Conservation (phyloP, 2,888 invertebrate genomes). For the Tetragonula carbonaria region DNA sequence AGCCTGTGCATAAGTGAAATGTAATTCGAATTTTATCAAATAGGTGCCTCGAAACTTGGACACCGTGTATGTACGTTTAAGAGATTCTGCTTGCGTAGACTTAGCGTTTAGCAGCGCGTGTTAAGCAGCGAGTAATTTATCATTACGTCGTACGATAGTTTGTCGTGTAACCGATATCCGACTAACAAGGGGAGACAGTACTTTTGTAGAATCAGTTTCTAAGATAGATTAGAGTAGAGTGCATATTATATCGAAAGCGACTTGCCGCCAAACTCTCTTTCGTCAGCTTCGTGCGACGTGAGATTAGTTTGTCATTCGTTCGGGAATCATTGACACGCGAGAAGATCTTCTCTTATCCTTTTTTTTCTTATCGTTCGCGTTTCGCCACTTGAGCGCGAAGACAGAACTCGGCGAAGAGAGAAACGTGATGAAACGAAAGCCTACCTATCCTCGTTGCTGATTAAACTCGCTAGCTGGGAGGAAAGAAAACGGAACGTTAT, state of each 20-base stretch:
- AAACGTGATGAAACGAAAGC: conserved; percentile 5
- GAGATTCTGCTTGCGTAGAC: neutral
- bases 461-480: conserved; percentile 13
- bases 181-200: neutral
- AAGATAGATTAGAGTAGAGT: neutral
- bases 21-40: too few relatives aligned
- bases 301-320: too few relatives aligned
- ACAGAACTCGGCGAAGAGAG: neutral
- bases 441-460: conserved; percentile 13
- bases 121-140: neutral
- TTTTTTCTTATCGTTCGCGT: neutral
- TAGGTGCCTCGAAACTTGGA: too few relatives aligned
- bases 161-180: neutral
- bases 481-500: conserved; percentile 26
- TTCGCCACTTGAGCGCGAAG: neutral
- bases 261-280: too few relatives aligned
- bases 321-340: too few relatives aligned
- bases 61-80: too few relatives aligned
- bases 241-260: too few relatives aligned
- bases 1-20: too few relatives aligned
- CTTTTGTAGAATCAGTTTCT: neutral
- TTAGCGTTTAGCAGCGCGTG: neutral
- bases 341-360: too few relatives aligned
- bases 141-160: neutral
- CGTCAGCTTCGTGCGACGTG: too few relatives aligned